These are phyloP conservation scores for Varroa destructor DNA, from an alignment of 1,140 invertebrate genomes.

Conservation along the genomic window DNA sequence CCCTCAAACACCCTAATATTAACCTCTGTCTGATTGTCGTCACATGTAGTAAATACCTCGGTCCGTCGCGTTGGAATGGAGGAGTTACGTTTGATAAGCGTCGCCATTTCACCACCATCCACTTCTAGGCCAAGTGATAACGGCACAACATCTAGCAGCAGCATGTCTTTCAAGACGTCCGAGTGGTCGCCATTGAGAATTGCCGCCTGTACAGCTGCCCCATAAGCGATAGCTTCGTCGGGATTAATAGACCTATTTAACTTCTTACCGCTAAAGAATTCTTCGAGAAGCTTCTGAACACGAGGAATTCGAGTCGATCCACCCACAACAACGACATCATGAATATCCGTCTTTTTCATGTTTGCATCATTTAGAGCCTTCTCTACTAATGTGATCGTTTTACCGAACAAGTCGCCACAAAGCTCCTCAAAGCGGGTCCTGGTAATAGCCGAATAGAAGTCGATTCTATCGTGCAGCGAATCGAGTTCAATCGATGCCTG, in stretches of 20 bases:
- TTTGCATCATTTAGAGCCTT: constrained; percentile 40
- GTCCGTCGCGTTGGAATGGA: constrained; percentile 91
- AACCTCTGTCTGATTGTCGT: constrained; percentile 87
- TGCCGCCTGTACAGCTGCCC: constrained; percentile 58
- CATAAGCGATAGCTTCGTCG: constrained; percentile 73
- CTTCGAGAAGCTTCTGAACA: constrained; percentile 66
- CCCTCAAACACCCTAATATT: constrained; percentile 57
- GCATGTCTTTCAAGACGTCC: constrained; percentile 73
- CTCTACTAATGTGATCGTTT: constrained; percentile 41
- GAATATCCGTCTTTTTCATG: constrained; percentile 49
- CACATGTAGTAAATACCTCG: constrained; percentile 86
- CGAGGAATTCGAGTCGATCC: constrained; percentile 96
- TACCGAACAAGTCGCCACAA: constrained; percentile 66
- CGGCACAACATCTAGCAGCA: constrained; percentile 84
- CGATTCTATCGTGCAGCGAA: constrained; percentile 83
- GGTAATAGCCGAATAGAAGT: constrained; percentile 89
- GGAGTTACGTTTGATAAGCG: constrained; percentile 85
- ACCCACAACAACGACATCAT: constrained; percentile 92
- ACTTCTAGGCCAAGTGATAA: constrained; percentile 92
- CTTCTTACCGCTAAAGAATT: constrained; percentile 79
- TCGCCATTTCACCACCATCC: constrained; percentile 90
- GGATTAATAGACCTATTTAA: constrained; percentile 92
- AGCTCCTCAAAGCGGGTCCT: constrained; percentile 87
- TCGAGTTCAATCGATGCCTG: constrained; percentile 71
- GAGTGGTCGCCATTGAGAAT: constrained; percentile 88